Evolutionary conservation across 2,113 vertebrate species (phyloP), one percentile per base, ranked within the genome.

Genomic region (Cynoglossus semilaevis): DNA sequence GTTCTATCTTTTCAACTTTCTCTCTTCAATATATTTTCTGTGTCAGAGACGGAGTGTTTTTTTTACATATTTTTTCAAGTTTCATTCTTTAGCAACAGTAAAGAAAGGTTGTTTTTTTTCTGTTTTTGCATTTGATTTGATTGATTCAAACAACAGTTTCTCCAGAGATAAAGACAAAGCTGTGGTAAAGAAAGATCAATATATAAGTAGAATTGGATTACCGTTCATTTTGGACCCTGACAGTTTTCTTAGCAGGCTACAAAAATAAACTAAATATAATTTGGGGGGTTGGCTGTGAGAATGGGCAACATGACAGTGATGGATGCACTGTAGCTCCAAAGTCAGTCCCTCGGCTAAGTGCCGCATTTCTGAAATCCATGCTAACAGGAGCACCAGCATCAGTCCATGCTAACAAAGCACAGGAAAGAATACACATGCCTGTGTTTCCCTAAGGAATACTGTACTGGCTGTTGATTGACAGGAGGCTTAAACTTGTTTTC

Each of bases 381-480:
- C 56, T 36, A 66, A 56, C 53, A 70, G 46, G 71, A 56, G 46
- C 46, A 22, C 14, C 4, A 6, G 51, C 64, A 54, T 68, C 64
- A 29, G 40, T 45, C 29, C 40, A 51, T 72, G 70, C 61, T 63
- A 63, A 77, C 73, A 63, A 57, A 66, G 67, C 65, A 80, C 68
- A 65, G 51, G 73, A 57, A 69, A 74, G 60, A 79, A 73, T 57
- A 63, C 64, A 79, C 64, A 70, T 53, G 48, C 38, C 15, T 1
- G 15, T 16, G 47, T 63, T 70, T 6, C 22, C 22, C 64, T 42
- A 52, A 49, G 63, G 72, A 22, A 45, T 48, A 74, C 51, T 17
- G 41, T 13, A 52, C 34, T 47, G 70, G 48, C 46, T 38, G 62
- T 54, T 55, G 36, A 58, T 44, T 75, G 74, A 65, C 65, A 63